These are phyloP conservation scores for Seira musarum DNA, from an alignment of 2,888 invertebrate genomes.

Conservation along the genomic window DNA sequence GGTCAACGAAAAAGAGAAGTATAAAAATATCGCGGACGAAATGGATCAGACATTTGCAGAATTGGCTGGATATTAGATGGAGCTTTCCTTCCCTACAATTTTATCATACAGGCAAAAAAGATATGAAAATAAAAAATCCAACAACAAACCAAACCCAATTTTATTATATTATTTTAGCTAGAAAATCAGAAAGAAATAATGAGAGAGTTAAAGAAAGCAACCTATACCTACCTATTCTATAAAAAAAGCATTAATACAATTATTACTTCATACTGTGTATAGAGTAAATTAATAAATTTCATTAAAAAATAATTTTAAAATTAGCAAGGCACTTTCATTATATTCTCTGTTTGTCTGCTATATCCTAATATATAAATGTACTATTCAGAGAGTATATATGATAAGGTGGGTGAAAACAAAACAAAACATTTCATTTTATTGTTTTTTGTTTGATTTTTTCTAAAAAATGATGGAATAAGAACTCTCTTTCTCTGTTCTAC, in stretches of 20 bases:
- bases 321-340: slow-evolving; percentile 50
- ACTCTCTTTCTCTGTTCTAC: slow-evolving; percentile 58
- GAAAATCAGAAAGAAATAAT: slow-evolving; percentile 22
- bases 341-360: slow-evolving; percentile 52
- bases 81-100: slow-evolving; percentile 51
- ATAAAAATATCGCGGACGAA: slow-evolving; percentile 98
- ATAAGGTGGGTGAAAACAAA: slow-evolving; percentile 49
- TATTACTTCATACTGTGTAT: slow-evolving; percentile 55
- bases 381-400: slow-evolving; percentile 44
- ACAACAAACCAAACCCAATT: not conserved
- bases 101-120: slow-evolving; percentile 40
- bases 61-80: slow-evolving; percentile 93
- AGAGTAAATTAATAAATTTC: slow-evolving; percentile 42
- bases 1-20: slow-evolving; percentile 88
- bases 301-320: slow-evolving; percentile 28
- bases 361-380: too few species aligned
- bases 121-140: slow-evolving; percentile 10
- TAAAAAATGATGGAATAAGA: slow-evolving; percentile 55
- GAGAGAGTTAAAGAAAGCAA: slow-evolving; percentile 40
- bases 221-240: slow-evolving; percentile 47
- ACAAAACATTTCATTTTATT: slow-evolving; percentile 51
- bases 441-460: slow-evolving; percentile 55
- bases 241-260: slow-evolving; percentile 36
- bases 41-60: slow-evolving; percentile 97
- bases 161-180: not conserved